phyloP scores from a whole-genome alignment of 2,113 vertebrate species.

The Rhinolophus sinicus region DNA sequence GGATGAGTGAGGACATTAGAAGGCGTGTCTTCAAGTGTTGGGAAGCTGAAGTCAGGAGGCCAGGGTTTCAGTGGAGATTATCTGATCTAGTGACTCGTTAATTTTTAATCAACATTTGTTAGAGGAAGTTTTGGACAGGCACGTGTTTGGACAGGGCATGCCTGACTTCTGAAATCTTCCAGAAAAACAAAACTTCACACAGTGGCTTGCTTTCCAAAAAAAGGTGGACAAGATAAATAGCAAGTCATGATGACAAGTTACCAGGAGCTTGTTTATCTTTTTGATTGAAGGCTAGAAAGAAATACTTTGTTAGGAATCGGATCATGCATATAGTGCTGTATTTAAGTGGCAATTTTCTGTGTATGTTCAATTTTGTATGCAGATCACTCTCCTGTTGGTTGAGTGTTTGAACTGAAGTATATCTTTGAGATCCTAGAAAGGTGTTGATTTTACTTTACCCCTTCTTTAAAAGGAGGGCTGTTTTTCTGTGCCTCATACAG shows the following conservation, averaged over 20 bases:
- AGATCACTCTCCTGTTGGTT: constrained; percentile 30
- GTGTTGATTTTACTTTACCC: constrained; percentile 2
- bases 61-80: not conserved
- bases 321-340: constrained; percentile 24
- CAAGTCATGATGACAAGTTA: not conserved
- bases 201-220: constrained; percentile 34
- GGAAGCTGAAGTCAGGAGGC: rapidly evolving
- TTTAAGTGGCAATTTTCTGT: constrained; percentile 55
- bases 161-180: constrained; percentile 22
- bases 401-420: constrained; percentile 49
- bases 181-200: not conserved
- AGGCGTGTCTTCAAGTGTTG: constrained; percentile 88
- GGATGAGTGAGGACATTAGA: constrained; percentile 89
- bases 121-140: constrained; percentile 23
- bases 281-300: constrained; percentile 28
- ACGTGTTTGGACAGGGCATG: not conserved
- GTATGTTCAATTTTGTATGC: constrained; percentile 35
- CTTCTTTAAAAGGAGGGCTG: constrained; percentile 57
- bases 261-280: constrained; percentile 55
- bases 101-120: not conserved
- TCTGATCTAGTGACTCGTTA: not conserved
- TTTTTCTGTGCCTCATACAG: constrained; percentile 76
- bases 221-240: constrained; percentile 12
- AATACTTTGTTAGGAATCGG: not conserved
- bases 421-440: constrained; percentile 42